Percentiles rank a stretch among this genome's conserved stretches.
Evolutionary conservation across 1,140 invertebrate species (phyloP).

Genomic region (Hyposmocoma kahamanoa): DNA sequence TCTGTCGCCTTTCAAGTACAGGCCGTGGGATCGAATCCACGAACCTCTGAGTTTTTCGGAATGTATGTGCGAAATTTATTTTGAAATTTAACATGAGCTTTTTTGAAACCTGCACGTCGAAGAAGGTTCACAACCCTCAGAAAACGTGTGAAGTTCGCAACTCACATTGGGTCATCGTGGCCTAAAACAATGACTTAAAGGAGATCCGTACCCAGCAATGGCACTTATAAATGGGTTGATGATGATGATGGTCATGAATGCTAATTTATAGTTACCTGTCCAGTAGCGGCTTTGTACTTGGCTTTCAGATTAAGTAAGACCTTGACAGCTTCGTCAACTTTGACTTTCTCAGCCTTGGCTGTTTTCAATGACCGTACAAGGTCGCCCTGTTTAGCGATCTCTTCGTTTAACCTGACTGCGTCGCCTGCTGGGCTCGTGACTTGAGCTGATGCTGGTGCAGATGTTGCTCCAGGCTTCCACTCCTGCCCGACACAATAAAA

Average conservation of each 20-base stretch:
- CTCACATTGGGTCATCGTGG: too few relatives aligned
- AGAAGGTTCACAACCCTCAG: too few relatives aligned
- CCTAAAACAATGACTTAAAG: not conserved
- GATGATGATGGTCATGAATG: constrained; percentile 19
- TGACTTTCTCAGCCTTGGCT: constrained; percentile 74
- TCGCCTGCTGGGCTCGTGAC: constrained; percentile 8
- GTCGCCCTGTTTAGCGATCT: constrained; percentile 79
- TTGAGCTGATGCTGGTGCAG: constrained; percentile 12
- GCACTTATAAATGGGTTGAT: too few relatives aligned
- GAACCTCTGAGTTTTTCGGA: not conserved
- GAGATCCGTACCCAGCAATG: too few relatives aligned
- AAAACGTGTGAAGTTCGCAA: too few relatives aligned
- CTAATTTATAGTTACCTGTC: constrained; percentile 45
- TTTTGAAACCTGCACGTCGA: too few relatives aligned
- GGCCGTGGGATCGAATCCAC: too few relatives aligned
- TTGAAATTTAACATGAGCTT: too few relatives aligned
- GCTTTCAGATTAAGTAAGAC: constrained; percentile 83
- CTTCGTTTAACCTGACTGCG: constrained; percentile 29
- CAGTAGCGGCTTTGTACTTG: constrained; percentile 84
- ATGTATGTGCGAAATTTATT: too few relatives aligned
- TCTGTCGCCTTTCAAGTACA: too few relatives aligned
- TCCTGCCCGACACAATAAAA: too few relatives aligned
- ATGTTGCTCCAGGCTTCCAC: constrained; percentile 28
- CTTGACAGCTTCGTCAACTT: constrained; percentile 80
- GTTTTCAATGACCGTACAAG: constrained; percentile 81